Evolutionary conservation across 2,888 invertebrate species (phyloP), one percentile per base, ranked within the genome.

Genomic region (Rotaria sp.): DNA sequence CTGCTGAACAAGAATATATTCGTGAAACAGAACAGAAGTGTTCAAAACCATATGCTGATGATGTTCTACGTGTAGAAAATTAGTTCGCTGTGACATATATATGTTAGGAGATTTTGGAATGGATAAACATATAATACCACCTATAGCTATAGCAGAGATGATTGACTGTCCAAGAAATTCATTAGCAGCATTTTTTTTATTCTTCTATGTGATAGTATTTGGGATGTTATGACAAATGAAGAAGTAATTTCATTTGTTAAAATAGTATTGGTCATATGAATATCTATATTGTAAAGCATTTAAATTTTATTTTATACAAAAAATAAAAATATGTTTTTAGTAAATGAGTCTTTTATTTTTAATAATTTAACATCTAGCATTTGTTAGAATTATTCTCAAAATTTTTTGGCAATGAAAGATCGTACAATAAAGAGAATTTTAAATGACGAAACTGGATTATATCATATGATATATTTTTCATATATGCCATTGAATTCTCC

Each of bases 201-300:
- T 90, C 94, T 98, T 91, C 98, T 98, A 48, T 98, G 98, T 91
- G 98, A 98, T 91, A 98, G 98, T 88, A 95, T 98, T 88, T 98
- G 97, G 96, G 97, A 98, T 92, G 98, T 98, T 87, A 96, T 98
- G 96, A 94, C 94, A 91, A 98, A 96, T 92, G 95, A 96, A 90
- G 96, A 96, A 13, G 74, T 74, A 21, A 38, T 18, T 3, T 3
- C 3, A 74, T 74, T 74, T 74, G 7, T 74, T 74, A 15, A n/a
- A n/a, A n/a, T n/a, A n/a, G n/a, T n/a, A n/a, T n/a, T n/a, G n/a
- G n/a, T n/a, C n/a, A n/a, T n/a, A n/a, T n/a, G n/a, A n/a, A n/a
- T n/a, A n/a, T n/a, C n/a, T n/a, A n/a, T n/a, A n/a, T n/a, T n/a
- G n/a, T n/a, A n/a, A n/a, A n/a, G n/a, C n/a, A n/a, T n/a, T n/a